Base-by-base conservation (phyloP, 53 echinoderm and acorn worm genomes). In the Antedon mediterranea region DNA sequence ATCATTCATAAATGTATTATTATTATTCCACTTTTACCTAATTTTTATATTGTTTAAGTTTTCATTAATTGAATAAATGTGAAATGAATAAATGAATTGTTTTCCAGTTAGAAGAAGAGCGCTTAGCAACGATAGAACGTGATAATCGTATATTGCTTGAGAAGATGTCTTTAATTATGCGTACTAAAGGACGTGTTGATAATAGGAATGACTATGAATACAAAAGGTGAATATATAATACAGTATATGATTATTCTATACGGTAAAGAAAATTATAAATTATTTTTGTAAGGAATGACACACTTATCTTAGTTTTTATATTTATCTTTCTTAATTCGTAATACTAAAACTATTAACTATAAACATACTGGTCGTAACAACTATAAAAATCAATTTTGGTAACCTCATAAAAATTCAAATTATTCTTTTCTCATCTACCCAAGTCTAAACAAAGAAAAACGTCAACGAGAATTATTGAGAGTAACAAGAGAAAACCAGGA, bases 151-250 rank as follows among this genome's bases (percentile, higher is more conserved):
- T 97, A 71, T 84, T 97, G 0, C 90, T 97, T 18, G 98, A 97
- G 81, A 97, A 97, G 77, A 97, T 97, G 98, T 92, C 98, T 0
- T 82, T 88, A 31, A 97, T 97, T 43, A 97, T 97, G 98, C 89
- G 90, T 74, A 97, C 92, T 0, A 89, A 85, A 32, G 98, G 98
- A 29, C 70, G 92, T 71, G 92, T 97, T 4, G 98, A 97, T 81
- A 90, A 97, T 79, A 90, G 92, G 73, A 97, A 97, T 74, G 83
- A 89, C 82, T 97, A 97, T 71, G 78, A 92, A 20, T 87, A 92
- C 27, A 97, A 87, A 85, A 97, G 98, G 98, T 90, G 34, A 71
- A 76, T 73, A n/a, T n/a, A n/a, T 8, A 7, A 74, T n/a, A n/a
- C 37, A 37, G 4, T 37, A 37, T 6, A 37, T 37, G n/a, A n/a